A percentile compares a stretch with the other conserved stretches of the same genome.
phyloP scores from a whole-genome alignment of 2,888 invertebrate genomes.

The Cremastinae sp. region DNA sequence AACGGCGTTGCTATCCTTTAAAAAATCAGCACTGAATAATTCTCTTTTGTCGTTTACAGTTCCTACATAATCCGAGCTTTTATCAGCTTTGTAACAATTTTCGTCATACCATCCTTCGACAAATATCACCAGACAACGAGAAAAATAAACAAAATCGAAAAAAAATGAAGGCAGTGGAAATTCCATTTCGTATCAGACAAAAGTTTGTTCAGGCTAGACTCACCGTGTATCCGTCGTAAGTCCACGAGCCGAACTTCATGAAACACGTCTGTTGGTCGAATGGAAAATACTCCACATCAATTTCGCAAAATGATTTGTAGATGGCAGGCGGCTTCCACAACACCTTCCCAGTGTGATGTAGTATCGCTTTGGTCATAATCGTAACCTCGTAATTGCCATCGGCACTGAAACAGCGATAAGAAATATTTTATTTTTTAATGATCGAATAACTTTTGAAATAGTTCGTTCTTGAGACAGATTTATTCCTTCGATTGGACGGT shows the following conservation, averaged over 20 bases:
- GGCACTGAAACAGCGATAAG: slow-evolving; percentile 85
- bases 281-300: slow-evolving; percentile 96
- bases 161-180: neutral
- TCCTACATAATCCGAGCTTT: no score
- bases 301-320: slow-evolving; percentile 98
- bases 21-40: no score
- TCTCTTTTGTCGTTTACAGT: no score
- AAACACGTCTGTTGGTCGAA: slow-evolving; percentile 97
- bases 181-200: no score
- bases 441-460: slow-evolving; percentile 36
- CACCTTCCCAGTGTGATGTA: slow-evolving; percentile 95
- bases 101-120: neutral
- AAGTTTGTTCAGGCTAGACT: slow-evolving; percentile 72
- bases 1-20: no score
- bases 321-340: slow-evolving; percentile 99
- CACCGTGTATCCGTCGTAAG: slow-evolving; percentile 96
- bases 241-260: slow-evolving; percentile 98
- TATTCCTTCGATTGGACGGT: no score
- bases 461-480: no score
- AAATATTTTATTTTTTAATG: neutral
- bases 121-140: neutral
- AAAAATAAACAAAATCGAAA: neutral
- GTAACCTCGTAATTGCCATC: slow-evolving; percentile 99
- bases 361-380: slow-evolving; percentile 98
- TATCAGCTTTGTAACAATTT: neutral